A percentile compares a stretch with the other conserved stretches of the same genome.
phyloP scores from a whole-genome alignment of 2,113 vertebrate species.

The Natator depressus region DNA sequence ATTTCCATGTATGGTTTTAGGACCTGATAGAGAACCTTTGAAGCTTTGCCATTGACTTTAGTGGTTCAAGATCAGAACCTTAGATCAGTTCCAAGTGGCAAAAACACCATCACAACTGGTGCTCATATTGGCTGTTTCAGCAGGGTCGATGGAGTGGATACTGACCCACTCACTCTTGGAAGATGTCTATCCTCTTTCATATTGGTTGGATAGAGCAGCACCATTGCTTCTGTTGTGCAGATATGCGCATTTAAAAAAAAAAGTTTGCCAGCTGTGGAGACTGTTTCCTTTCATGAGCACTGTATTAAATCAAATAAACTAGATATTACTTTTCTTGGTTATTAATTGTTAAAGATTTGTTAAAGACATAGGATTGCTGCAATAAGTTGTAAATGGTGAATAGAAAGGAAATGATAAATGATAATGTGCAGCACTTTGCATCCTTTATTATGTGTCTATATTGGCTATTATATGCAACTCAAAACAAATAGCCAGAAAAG shows the following conservation, averaged over 20 bases:
- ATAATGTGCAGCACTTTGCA: not conserved
- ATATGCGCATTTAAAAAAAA: not conserved
- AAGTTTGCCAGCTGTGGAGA: too few species aligned
- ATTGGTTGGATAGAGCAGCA: not conserved
- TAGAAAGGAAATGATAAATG: not conserved
- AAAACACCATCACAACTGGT: not conserved
- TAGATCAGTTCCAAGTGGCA: not conserved
- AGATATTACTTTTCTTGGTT: not conserved
- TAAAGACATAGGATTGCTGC: not conserved
- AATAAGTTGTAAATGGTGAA: not conserved
- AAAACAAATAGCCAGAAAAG: not conserved
- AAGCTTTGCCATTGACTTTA: not conserved
- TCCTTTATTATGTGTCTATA: not conserved
- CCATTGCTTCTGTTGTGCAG: not conserved
- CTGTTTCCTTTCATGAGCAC: not conserved
- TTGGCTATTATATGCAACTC: rapidly evolving
- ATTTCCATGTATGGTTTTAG: not conserved
- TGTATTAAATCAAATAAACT: not conserved
- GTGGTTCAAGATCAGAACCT: rapidly evolving
- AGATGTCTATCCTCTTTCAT: not conserved
- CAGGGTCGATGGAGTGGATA: not conserved
- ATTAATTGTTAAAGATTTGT: not conserved
- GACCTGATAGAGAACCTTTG: not conserved
- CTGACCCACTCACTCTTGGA: not conserved
- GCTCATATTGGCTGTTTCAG: not conserved